Percentiles rank a stretch among this genome's conserved stretches.
These are phyloP conservation scores for Netelia inedita DNA, from an alignment of 2,888 invertebrate genomes.

Conservation along the genomic window DNA sequence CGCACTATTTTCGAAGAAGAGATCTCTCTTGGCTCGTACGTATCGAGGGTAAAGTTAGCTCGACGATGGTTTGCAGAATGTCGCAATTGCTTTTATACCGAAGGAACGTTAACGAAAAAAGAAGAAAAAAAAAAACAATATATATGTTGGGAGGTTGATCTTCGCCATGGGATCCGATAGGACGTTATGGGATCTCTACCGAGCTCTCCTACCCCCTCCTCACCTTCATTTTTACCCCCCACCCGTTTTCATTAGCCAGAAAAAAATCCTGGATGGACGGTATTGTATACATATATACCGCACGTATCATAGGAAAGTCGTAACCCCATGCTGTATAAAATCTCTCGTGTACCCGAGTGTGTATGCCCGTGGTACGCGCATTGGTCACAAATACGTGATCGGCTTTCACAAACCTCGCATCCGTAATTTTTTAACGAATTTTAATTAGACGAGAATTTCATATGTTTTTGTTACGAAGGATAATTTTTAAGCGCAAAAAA, in stretches of 20 bases:
- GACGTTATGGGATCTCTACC: slow-evolving; percentile 68
- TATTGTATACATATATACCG: slow-evolving; percentile 6
- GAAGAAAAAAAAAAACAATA: slow-evolving; percentile 22
- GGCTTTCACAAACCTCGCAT: slow-evolving; percentile 68
- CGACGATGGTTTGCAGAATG: slow-evolving; percentile 72
- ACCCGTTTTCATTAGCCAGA: slow-evolving; percentile 29
- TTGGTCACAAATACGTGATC: slow-evolving; percentile 80
- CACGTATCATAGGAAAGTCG: slow-evolving; percentile 53
- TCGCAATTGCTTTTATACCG: slow-evolving; percentile 82
- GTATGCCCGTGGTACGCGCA: slow-evolving; percentile 68
- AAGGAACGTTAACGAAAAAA: slow-evolving; percentile 40
- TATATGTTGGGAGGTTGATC: slow-evolving; percentile 34
- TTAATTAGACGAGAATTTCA: neutral
- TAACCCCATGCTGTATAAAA: slow-evolving; percentile 42
- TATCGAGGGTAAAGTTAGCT: slow-evolving; percentile 70
- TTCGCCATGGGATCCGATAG: slow-evolving; percentile 59
- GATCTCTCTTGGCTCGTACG: slow-evolving; percentile 43
- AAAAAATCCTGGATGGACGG: slow-evolving; percentile 43
- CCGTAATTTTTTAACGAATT: slow-evolving; percentile 57
- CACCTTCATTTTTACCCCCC: slow-evolving; percentile 41
- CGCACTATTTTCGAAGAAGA: slow-evolving; percentile 44
- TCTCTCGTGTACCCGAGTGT: slow-evolving; percentile 28
- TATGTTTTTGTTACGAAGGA: neutral
- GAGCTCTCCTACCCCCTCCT: slow-evolving; percentile 40
- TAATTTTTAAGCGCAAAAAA: slow-evolving; percentile 67